A percentile compares a stretch with the other conserved stretches of the same genome.
These are phyloP conservation scores for Spea bombifrons DNA, from an alignment of 2,113 vertebrate genomes.

Conservation along the genomic window DNA sequence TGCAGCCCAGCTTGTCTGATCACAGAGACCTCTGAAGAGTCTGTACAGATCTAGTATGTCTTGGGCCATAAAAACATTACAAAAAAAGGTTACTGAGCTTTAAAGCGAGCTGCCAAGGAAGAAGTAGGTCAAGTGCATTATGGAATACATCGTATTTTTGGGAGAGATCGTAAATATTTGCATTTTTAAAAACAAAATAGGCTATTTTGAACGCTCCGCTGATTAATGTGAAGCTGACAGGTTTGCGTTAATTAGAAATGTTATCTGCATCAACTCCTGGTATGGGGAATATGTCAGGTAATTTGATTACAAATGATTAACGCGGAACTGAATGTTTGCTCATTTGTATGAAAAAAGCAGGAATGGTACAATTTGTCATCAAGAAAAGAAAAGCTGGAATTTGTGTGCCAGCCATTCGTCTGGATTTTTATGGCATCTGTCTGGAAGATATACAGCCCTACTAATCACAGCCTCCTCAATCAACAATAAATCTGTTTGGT, in stretches of 20 bases:
- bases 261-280: background rate
- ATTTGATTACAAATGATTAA: background rate
- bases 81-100: too few species aligned
- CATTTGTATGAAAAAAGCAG: background rate
- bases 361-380: background rate
- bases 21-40: too few species aligned
- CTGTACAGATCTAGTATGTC: too few species aligned
- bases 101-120: too few species aligned
- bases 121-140: too few species aligned
- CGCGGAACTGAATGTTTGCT: background rate
- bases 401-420: background rate
- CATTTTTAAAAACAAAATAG: too few species aligned
- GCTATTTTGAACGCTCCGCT: too few species aligned
- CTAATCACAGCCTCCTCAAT: background rate
- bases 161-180: too few species aligned
- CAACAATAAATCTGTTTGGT: slow-evolving; percentile 8
- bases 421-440: background rate
- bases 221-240: too few species aligned
- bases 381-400: background rate
- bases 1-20: too few species aligned
- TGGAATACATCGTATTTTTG: too few species aligned
- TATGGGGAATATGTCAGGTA: background rate
- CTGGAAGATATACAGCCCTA: background rate
- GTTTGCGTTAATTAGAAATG: background rate
- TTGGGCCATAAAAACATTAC: too few species aligned